Evolutionary conservation across 2,113 vertebrate species (phyloP).

Genomic region (Xyrauchen texanus): DNA sequence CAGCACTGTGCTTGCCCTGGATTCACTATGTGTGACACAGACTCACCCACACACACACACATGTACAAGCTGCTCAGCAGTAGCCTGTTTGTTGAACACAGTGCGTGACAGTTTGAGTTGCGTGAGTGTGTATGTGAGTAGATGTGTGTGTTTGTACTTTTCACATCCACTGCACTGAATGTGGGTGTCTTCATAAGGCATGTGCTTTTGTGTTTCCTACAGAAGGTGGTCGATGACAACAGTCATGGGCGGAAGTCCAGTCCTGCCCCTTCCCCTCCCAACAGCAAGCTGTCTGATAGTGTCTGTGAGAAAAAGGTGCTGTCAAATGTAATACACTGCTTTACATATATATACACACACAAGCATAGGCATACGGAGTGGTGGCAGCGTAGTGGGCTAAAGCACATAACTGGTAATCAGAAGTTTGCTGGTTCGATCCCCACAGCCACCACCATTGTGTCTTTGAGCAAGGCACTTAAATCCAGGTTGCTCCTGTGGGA

Average conservation of each 20-base stretch:
- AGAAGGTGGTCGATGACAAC: conserved; percentile 70
- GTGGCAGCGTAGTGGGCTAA: no score
- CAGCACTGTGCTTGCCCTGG: conserved; percentile 1
- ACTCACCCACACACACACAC: neutral
- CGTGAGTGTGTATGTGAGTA: no score
- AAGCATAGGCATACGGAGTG: no score
- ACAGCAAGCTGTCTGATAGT: conserved; percentile 64
- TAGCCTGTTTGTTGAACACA: neutral
- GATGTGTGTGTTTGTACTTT: neutral
- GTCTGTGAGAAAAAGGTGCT: conserved; percentile 67
- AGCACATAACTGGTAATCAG: no score
- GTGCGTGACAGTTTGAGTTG: neutral
- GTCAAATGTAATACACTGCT: neutral
- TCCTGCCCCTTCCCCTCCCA: conserved; percentile 61
- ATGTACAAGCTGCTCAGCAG: neutral
- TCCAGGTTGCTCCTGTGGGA: no score
- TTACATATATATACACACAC: neutral
- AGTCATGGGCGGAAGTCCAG: conserved; percentile 65
- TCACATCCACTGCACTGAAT: neutral
- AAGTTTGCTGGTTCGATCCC: no score
- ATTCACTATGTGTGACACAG: neutral
- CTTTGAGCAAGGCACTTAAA: no score
- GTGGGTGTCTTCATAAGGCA: neutral
- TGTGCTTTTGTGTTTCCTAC: conserved; percentile 31
- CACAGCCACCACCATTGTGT: no score